Evolutionary conservation across 2,888 invertebrate genomes (phyloP).

Genomic region (Sussaba pulchella): DNA sequence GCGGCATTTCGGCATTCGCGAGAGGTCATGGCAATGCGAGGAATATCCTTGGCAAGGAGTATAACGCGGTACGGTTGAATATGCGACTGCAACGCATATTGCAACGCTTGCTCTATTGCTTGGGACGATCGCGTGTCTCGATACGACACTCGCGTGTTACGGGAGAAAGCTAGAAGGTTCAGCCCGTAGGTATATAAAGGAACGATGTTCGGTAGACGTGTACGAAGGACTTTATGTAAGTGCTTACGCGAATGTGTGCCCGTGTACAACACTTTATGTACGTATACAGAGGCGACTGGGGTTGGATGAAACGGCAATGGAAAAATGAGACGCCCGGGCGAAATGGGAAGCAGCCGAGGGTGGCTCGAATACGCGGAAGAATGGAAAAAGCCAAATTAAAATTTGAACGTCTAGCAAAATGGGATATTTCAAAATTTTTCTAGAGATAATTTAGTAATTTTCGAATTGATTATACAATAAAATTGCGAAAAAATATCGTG

Average conservation of each 20-base stretch:
- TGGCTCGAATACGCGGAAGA: too few relatives aligned
- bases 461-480: too few relatives aligned
- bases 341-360: too few relatives aligned
- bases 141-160: conserved; percentile 56
- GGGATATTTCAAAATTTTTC: too few relatives aligned
- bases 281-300: neutral
- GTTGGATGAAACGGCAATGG: neutral
- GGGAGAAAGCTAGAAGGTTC: conserved; percentile 48
- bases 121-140: conserved; percentile 54
- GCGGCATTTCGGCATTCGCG: conserved; percentile 35
- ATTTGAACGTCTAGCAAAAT: too few relatives aligned
- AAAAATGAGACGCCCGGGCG: neutral
- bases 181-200: conserved; percentile 14
- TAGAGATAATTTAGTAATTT: too few relatives aligned
- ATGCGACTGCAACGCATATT: conserved; percentile 22
- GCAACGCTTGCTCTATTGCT: conserved; percentile 33
- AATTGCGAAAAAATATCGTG: too few relatives aligned
- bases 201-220: conserved; percentile 28
- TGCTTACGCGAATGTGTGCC: neutral
- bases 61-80: conserved; percentile 3
- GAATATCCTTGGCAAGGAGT: conserved; percentile 50
- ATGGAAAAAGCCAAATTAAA: too few relatives aligned
- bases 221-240: neutral
- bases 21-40: conserved; percentile 55
- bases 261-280: neutral